Percentiles rank a stretch among this genome's conserved stretches.
Conservation (phyloP, 2,113 vertebrate genomes). For the Macquaria australasica region DNA sequence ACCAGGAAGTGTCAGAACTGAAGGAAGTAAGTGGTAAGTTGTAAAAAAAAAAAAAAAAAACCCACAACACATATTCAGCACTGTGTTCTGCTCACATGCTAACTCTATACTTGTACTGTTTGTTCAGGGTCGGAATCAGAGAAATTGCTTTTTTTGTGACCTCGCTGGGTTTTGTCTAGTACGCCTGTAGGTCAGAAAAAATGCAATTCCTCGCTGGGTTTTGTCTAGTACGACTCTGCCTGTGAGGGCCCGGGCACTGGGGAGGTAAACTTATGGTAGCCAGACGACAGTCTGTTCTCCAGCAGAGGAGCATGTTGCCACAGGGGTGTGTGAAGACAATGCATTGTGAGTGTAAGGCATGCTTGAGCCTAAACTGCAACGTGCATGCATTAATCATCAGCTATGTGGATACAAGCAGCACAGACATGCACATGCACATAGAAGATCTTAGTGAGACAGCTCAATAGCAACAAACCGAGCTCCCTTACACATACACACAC, state of each 20-base stretch:
- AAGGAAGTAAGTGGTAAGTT: constrained; percentile 2
- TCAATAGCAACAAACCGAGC: neutral
- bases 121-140: constrained; percentile 5
- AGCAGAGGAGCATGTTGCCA: constrained; percentile 16
- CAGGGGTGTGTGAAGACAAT: constrained; percentile 11
- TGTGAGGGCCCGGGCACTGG: neutral
- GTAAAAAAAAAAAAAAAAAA: neutral
- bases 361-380: constrained; percentile 27
- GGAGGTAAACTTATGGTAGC: constrained; percentile 2
- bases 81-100: constrained; percentile 1
- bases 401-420: neutral
- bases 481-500: neutral
- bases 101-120: neutral
- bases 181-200: too few relatives aligned
- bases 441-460: neutral
- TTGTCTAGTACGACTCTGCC: constrained; percentile 10
- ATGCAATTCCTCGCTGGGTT: constrained; percentile 14
- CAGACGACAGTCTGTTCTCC: neutral
- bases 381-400: constrained; percentile 43
- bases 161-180: constrained; percentile 25
- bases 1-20: constrained; percentile 2
- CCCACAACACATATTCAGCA: neutral
- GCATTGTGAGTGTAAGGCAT: neutral
- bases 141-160: constrained; percentile 2
- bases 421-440: neutral